phyloP scores from a whole-genome alignment of 2,888 invertebrate species.

The Entomobrya multifasciata region DNA sequence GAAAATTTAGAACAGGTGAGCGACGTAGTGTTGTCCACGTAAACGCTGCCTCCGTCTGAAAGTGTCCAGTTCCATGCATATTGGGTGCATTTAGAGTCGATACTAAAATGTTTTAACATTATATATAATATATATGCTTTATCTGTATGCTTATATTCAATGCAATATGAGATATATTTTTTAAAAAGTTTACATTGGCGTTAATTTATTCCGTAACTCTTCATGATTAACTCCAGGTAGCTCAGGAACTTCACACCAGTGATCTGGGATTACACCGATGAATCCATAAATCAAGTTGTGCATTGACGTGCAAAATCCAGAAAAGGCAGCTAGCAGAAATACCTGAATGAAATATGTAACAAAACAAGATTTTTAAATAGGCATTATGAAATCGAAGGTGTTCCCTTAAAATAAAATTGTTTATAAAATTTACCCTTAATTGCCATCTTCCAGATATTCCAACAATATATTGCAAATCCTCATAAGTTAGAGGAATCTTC shows the following conservation, averaged over 20 bases:
- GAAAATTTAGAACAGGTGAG: not conserved
- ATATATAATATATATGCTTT: not conserved
- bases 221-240: no score
- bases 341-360: no score
- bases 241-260: constrained; percentile 42
- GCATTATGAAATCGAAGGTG: no score
- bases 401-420: no score
- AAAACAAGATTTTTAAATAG: no score
- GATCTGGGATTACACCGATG: constrained; percentile 34
- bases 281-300: constrained; percentile 50
- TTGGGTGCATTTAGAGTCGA: not conserved
- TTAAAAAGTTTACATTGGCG: constrained; percentile 10
- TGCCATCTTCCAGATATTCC: no score
- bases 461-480: no score
- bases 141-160: not conserved
- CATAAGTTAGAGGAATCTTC: no score
- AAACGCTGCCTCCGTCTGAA: no score
- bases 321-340: constrained; percentile 53
- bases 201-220: not conserved
- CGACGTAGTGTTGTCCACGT: not conserved
- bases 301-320: constrained; percentile 52
- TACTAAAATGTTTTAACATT: not conserved
- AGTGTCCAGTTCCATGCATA: not conserved
- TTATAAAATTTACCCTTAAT: no score
- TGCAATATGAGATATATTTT: not conserved